Evolutionary conservation across 2,888 invertebrate species (phyloP), one percentile per base, ranked within the genome.

Genomic region (Saturnia japonica): DNA sequence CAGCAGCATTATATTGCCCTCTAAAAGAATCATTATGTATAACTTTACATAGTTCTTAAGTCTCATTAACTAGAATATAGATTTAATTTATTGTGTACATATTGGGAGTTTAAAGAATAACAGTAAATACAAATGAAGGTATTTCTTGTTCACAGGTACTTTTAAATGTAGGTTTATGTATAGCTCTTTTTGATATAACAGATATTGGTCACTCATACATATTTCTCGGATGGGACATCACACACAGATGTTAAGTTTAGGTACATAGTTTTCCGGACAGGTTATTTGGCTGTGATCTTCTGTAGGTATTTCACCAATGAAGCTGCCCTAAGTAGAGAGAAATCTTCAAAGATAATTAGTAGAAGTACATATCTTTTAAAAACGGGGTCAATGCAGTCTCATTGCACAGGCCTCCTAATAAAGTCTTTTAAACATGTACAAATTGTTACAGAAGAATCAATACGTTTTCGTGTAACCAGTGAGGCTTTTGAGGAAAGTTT

Each of bases 181-280:
- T 99, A 84, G 97, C 98, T 42, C 92, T 99, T 69, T 98, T 97
- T 91, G 99, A 99, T 88, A 97, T 99, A 72, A 96, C 96, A 19
- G 96, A 96, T 70, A 95, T 99, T 68, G 97, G 97, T 75, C 98
- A 99, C 85, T 99, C 99, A 0, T 97, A 96, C 80, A 97, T 99
- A 81, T 96, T 99, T 82, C 99, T 99, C 69, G 98, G 99, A 99
- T 95, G 99, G 99, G 3, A 97, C 98, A 3, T 98, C 98, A 25
- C 98, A 99, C 82, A 99, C 99, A 0, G 97, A 97, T 93, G 99
- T 99, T 1, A 95, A 96, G 78, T 99, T 99, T 88, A 96, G 99
- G 67, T 99, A 97, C 86, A 97, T 99, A 66, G 98, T 99, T 1
- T 99, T 99, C 85, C 95, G 99, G 68, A 99, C 99, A 0, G 34